Evolutionary conservation across 2,797 vertebrate genomes (phyloP).

Genomic region (Microctenopoma stevenorrisi): DNA sequence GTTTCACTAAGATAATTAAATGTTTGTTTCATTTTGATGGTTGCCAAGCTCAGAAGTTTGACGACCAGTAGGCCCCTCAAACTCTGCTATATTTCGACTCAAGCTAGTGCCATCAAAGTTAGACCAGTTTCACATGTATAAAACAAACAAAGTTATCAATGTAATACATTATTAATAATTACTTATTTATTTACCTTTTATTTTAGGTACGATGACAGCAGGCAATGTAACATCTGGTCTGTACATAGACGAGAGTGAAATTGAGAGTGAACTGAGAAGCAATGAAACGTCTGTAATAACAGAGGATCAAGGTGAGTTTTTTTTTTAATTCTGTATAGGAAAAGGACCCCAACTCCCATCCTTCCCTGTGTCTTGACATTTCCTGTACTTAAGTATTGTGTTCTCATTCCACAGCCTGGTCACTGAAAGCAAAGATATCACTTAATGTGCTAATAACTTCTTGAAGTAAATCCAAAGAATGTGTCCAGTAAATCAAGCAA

Average conservation of each 20-base stretch:
- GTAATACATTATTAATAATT: too few relatives aligned
- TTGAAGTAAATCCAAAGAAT: background rate
- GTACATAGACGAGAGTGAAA: background rate
- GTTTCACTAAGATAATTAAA: too few relatives aligned
- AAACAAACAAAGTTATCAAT: too few relatives aligned
- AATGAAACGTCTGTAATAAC: conserved; percentile 21
- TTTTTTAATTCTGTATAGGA: background rate
- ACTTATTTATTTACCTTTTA: too few relatives aligned
- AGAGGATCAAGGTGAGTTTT: conserved; percentile 60
- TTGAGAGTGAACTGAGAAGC: conserved; percentile 1
- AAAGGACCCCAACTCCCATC: conserved; percentile 7
- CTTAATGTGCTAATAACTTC: too few relatives aligned
- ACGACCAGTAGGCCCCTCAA: too few relatives aligned
- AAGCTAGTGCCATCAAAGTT: too few relatives aligned
- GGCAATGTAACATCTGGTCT: conserved; percentile 4
- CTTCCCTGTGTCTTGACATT: background rate
- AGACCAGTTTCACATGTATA: too few relatives aligned
- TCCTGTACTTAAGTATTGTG: background rate
- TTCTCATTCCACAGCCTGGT: background rate
- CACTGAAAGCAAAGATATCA: too few relatives aligned
- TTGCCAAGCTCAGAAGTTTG: too few relatives aligned
- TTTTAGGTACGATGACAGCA: conserved; percentile 25
- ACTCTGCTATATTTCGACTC: too few relatives aligned
- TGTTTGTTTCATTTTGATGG: too few relatives aligned
- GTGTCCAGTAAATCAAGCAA: background rate